A percentile compares a stretch with the other conserved stretches of the same genome.
Conservation (phyloP, 2,113 vertebrate genomes). For the Coracopsis vasa region DNA sequence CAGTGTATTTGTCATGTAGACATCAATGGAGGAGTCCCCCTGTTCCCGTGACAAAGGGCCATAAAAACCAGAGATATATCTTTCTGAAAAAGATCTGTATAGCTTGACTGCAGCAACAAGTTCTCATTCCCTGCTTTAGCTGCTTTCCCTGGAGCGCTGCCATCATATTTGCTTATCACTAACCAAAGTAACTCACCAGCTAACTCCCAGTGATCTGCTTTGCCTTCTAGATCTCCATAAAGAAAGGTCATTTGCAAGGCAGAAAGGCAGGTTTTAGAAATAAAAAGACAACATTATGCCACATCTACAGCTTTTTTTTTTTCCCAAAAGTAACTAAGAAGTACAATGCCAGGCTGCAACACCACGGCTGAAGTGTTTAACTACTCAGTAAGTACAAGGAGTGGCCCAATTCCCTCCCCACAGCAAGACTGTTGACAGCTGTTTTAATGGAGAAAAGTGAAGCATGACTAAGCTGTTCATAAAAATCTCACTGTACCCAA, state of each 20-base stretch:
- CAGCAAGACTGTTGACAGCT: background rate
- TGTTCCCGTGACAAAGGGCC: background rate
- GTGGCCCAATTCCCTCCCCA: background rate
- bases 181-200: slow-evolving; percentile 23
- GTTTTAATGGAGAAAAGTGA: background rate
- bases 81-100: background rate
- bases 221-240: slow-evolving; percentile 22
- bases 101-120: background rate
- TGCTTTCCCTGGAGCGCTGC: slow-evolving; percentile 24
- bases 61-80: background rate
- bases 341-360: background rate
- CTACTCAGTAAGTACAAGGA: background rate
- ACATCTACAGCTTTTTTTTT: background rate
- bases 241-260: slow-evolving; percentile 49
- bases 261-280: background rate
- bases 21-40: background rate
- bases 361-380: background rate
- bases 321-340: background rate
- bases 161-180: slow-evolving; percentile 38
- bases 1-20: background rate
- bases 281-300: background rate
- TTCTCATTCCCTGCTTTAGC: slow-evolving; percentile 2
- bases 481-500: background rate
- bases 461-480: slow-evolving; percentile 20
- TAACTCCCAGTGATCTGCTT: slow-evolving; percentile 36